Percentiles rank a stretch among this genome's conserved stretches.
Evolutionary conservation across 2,797 vertebrate genomes (phyloP).

Genomic region (Falco rusticolus): DNA sequence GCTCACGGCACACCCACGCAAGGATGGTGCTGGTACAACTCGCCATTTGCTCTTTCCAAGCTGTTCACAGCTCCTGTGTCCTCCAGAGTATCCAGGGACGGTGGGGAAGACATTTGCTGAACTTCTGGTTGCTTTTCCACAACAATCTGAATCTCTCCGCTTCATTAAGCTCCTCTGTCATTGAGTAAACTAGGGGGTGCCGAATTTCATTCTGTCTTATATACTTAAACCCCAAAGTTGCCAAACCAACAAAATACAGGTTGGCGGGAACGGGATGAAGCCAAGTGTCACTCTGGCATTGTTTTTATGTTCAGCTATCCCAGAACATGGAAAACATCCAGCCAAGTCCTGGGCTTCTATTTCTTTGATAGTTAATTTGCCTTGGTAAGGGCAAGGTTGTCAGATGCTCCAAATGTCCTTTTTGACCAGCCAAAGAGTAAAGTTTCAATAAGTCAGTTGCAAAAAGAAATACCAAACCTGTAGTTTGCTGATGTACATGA

Average conservation of each 20-base stretch:
- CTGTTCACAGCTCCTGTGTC: neutral
- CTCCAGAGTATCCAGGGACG: neutral
- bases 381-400: neutral
- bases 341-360: neutral
- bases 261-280: neutral
- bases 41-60: neutral
- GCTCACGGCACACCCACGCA: neutral
- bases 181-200: neutral
- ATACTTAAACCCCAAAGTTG: neutral
- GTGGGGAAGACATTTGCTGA: neutral
- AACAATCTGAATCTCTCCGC: neutral
- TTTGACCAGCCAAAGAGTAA: neutral
- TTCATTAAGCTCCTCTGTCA: neutral
- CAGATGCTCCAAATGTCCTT: neutral
- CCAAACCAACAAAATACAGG: neutral
- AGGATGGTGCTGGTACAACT: neutral
- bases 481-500: neutral
- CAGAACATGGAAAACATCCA: neutral
- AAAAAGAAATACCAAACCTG: neutral
- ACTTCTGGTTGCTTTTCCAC: neutral
- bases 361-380: conserved; percentile 7
- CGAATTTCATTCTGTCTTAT: neutral
- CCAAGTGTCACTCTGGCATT: neutral
- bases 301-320: neutral
- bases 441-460: neutral